phyloP scores from a whole-genome alignment of 2,113 vertebrate species.

The Stigmatopora nigra region DNA sequence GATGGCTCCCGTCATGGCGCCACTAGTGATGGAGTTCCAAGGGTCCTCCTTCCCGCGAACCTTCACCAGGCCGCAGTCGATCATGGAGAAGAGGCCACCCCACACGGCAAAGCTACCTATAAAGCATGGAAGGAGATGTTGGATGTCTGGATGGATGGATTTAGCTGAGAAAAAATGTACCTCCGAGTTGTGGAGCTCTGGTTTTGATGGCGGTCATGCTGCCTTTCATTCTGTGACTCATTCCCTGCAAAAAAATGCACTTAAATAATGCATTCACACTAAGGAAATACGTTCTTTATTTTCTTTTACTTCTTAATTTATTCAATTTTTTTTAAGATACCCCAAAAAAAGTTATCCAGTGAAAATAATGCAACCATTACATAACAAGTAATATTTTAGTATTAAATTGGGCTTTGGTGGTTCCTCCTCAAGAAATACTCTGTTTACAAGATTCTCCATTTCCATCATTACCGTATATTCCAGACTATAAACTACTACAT shows the following conservation, averaged over 20 bases:
- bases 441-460: too few species aligned
- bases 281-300: too few species aligned
- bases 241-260: conserved; percentile 67
- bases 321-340: too few species aligned
- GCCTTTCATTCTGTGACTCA: conserved; percentile 83
- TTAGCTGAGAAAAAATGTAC: conserved; percentile 53
- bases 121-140: conserved; percentile 2
- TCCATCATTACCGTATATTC: too few species aligned
- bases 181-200: conserved; percentile 89
- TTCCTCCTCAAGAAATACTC: too few species aligned
- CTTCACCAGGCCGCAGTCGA: conserved; percentile 91
- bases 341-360: too few species aligned
- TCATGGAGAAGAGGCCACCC: conserved; percentile 96
- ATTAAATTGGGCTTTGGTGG: too few species aligned
- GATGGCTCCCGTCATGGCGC: conserved; percentile 91
- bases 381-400: too few species aligned
- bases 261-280: too few species aligned
- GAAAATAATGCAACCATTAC: too few species aligned
- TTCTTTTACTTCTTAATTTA: too few species aligned
- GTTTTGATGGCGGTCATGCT: conserved; percentile 87
- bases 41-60: conserved; percentile 93
- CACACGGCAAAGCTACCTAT: conserved; percentile 93
- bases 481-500: too few species aligned
- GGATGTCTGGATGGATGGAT: background rate
- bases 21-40: conserved; percentile 96